Evolutionary conservation across 37 sponge, comb jelly and placozoan species (phyloP), one percentile per base, ranked within the genome.

Genomic region (Tethya wilhelma): DNA sequence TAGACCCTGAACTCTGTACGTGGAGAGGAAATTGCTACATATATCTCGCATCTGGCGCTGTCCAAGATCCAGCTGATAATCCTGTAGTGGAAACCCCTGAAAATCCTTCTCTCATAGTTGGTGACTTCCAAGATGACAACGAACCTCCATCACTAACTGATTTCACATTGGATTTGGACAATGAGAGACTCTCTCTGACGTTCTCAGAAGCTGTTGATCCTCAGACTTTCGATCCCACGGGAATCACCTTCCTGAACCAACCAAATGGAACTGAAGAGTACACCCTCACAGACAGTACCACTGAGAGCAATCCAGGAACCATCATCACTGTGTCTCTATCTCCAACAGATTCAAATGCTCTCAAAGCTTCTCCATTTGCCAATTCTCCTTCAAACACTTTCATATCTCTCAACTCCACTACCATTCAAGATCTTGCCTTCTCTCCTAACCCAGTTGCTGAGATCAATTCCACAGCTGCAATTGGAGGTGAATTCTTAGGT

Each of bases 21-120:
- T 88, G 90, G 85, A 67, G 97, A 67, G 91, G 97, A 75, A 93
- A 96, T 67, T 96, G 97, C 69, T 96, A 96, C 72, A 69, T 93
- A 14, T 40, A 80, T 2, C 68, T 90, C 0, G 40, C 32, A 58
- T 65, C 25, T 25, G 91, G 72, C n/a, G 79, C 86, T 25, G 64
- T 96, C 30, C 44, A 59, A 39, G 97, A 96, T 74, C 88, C 84
- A 38, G 84, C 90, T 38, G 88, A 69, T 3, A 90, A 90, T 67
- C 56, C 4, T 1, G 56, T 46, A 45, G 37, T 19, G 9, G 57
- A 33, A 34, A 22, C 68, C 26, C 55, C 41, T 46, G 86, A 80
- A 28, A 69, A 80, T 28, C 71, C 69, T 38, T 45, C 59, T 46
- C 33, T 83, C 0, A 94, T 94, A 73, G 97, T 88, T 22, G 43